Percentiles rank a stretch among this genome's conserved stretches.
Conservation (phyloP, 2,888 invertebrate genomes). For the Brachyopa scutellaris region DNA sequence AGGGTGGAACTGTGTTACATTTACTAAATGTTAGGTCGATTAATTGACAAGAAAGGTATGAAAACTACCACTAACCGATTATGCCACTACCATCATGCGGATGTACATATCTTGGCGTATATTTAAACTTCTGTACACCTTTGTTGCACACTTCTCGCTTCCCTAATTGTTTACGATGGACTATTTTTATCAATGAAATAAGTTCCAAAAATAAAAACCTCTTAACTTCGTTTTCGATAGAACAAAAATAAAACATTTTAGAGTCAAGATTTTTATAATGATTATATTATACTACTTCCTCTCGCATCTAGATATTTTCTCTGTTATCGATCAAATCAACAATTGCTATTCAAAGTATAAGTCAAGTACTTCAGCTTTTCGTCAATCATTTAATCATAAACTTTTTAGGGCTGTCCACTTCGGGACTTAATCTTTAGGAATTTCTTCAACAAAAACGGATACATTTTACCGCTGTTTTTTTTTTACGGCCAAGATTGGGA, state of each 20-base stretch:
- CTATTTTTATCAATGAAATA: constrained; percentile 8
- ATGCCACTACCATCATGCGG: no score
- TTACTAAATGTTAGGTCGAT: no score
- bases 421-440: constrained; percentile 20
- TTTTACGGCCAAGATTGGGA: not conserved
- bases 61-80: no score
- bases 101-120: no score
- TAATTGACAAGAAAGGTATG: no score
- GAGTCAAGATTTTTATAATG: not conserved
- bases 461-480: not conserved
- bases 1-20: no score
- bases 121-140: no score
- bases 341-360: not conserved
- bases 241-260: not conserved
- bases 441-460: constrained; percentile 9
- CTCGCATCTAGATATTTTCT: not conserved
- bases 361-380: not conserved
- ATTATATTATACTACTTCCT: constrained; percentile 8
- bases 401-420: not conserved
- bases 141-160: no score
- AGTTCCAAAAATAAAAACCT: not conserved
- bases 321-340: constrained; percentile 12
- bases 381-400: not conserved
- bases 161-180: not conserved
- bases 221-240: not conserved